These are phyloP conservation scores for Valencia hispanica DNA, from an alignment of 2,797 vertebrate species.

Conservation along the genomic window DNA sequence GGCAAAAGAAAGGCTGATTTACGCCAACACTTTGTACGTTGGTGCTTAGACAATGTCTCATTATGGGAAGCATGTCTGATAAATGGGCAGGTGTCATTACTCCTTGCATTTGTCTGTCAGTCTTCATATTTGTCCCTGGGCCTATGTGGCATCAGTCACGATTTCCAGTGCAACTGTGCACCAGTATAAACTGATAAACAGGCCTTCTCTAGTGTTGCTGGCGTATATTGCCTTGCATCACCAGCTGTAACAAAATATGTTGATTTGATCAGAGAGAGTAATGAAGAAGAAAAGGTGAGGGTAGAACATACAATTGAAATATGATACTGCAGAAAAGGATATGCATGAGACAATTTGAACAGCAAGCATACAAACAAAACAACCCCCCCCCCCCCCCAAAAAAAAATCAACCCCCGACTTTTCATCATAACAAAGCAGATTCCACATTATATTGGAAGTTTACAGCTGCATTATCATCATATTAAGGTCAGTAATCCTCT, in stretches of 20 bases:
- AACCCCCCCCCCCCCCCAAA: too few relatives aligned
- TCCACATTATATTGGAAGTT: slow-evolving; percentile 1
- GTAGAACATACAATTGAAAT: not conserved
- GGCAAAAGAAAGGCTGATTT: slow-evolving; percentile 58
- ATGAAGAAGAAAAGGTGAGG: not conserved
- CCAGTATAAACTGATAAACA: slow-evolving; percentile 34
- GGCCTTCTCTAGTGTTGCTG: slow-evolving; percentile 52
- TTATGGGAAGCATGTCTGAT: slow-evolving; percentile 55
- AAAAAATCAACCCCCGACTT: not conserved
- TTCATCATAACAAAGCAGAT: slow-evolving; percentile 21
- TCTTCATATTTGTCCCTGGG: slow-evolving; percentile 29
- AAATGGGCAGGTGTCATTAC: slow-evolving; percentile 29
- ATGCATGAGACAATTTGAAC: not conserved
- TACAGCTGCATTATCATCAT: not conserved
- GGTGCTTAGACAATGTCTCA: slow-evolving; percentile 67
- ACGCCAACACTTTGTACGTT: slow-evolving; percentile 58
- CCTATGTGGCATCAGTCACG: slow-evolving; percentile 43
- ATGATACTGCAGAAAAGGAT: not conserved
- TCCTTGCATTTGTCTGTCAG: not conserved
- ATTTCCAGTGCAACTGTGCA: slow-evolving; percentile 70
- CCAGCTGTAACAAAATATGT: slow-evolving; percentile 24
- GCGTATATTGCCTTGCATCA: slow-evolving; percentile 15
- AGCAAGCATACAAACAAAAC: not conserved
- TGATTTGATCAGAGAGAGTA: slow-evolving; percentile 9
- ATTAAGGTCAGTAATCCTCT: not conserved